Conservation (phyloP, 1,140 invertebrate genomes). For the Brachystomella parvula region DNA sequence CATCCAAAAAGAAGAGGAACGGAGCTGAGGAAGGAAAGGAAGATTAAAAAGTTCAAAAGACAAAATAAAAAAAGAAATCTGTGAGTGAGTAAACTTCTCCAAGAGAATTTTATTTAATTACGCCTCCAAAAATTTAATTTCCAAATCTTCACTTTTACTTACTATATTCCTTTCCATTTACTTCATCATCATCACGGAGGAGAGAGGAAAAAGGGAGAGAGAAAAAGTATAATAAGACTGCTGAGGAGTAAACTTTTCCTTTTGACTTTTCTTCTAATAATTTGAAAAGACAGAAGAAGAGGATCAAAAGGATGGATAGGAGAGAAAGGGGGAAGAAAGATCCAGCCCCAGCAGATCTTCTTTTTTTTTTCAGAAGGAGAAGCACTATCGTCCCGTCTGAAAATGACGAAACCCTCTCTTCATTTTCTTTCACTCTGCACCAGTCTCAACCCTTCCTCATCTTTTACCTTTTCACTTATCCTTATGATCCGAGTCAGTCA, state of each 20-base stretch:
- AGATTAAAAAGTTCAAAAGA: slow-evolving; percentile 1
- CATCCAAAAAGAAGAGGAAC: too few relatives aligned
- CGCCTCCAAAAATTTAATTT: neutral
- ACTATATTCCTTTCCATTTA: too few relatives aligned
- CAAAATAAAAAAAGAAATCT: neutral
- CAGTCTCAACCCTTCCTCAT: neutral
- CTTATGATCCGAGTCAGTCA: neutral
- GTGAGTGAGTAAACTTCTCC: neutral
- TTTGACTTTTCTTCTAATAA: neutral
- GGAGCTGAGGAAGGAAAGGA: neutral
- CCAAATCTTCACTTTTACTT: too few relatives aligned
- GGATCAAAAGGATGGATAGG: slow-evolving; percentile 12
- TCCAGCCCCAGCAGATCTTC: too few relatives aligned
- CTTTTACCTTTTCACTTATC: neutral
- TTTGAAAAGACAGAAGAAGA: neutral
- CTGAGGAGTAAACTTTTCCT: too few relatives aligned
- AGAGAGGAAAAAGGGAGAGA: too few relatives aligned
- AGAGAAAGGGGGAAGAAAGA: neutral
- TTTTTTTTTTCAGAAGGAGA: too few relatives aligned
- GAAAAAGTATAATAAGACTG: too few relatives aligned
- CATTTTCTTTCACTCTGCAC: too few relatives aligned
- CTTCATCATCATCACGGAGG: too few relatives aligned
- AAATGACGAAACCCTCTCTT: too few relatives aligned
- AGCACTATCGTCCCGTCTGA: neutral
- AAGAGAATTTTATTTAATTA: neutral